phyloP scores from a whole-genome alignment of 2,113 vertebrate genomes.

The Stegastes partitus region DNA sequence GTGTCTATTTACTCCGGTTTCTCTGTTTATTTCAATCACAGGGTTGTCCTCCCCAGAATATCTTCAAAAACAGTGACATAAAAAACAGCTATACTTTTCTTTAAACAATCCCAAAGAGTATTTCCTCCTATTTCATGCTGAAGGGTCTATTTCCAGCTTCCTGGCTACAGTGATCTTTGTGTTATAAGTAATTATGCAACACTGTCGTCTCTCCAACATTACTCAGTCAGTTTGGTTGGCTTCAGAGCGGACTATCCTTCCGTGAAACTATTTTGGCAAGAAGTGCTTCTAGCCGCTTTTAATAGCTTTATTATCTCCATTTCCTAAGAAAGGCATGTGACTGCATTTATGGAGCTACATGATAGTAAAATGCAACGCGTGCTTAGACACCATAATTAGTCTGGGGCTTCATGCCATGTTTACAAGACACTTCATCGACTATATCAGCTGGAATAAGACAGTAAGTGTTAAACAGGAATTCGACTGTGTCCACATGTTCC shows the following conservation, averaged over 20 bases:
- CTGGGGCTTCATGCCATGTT: neutral
- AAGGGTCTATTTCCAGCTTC: constrained; percentile 64
- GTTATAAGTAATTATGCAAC: constrained; percentile 5
- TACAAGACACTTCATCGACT: neutral
- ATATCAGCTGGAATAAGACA: constrained; percentile 1
- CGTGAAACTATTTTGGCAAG: neutral
- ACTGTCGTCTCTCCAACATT: neutral
- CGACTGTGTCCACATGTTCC: neutral
- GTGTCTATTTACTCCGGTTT: neutral
- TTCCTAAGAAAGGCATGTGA: constrained; percentile 2
- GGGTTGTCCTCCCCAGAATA: too few relatives aligned
- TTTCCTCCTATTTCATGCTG: constrained; percentile 52
- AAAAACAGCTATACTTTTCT: neutral
- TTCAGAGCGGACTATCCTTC: neutral
- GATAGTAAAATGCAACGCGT: too few relatives aligned
- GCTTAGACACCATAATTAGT: neutral
- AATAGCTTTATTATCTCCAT: neutral
- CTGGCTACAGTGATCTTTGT: constrained; percentile 20
- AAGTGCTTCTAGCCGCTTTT: neutral
- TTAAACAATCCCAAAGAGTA: constrained; percentile 9
- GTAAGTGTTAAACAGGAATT: constrained; percentile 12
- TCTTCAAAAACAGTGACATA: too few relatives aligned
- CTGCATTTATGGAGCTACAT: neutral
- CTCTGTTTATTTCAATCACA: neutral
- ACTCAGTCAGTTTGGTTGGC: constrained; percentile 1